Conservation (phyloP, 2,888 invertebrate species). For the Nezara viridula region DNA sequence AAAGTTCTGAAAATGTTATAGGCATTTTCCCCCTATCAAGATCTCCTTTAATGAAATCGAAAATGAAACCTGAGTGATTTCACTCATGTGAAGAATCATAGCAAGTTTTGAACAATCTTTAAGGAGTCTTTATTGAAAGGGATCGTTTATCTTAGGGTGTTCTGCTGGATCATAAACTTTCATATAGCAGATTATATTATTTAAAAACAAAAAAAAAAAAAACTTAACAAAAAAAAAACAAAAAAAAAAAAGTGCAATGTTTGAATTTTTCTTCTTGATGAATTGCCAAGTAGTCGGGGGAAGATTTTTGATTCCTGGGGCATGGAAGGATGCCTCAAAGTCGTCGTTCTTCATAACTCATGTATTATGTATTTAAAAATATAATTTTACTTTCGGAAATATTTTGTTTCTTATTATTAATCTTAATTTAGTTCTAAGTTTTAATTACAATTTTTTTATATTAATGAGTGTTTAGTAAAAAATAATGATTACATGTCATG, state of each 20-base stretch:
- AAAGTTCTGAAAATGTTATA: slow-evolving; percentile 57
- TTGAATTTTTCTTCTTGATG: slow-evolving; percentile 51
- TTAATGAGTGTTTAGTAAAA: background rate
- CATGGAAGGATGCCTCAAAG: slow-evolving; percentile 47
- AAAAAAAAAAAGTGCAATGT: slow-evolving; percentile 17
- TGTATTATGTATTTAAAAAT: slow-evolving; percentile 56
- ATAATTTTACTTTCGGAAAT: slow-evolving; percentile 57
- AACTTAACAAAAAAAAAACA: background rate
- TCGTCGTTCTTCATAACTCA: slow-evolving; percentile 46
- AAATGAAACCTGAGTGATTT: slow-evolving; percentile 47
- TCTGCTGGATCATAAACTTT: slow-evolving; percentile 46
- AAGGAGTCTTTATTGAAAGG: slow-evolving; percentile 34
- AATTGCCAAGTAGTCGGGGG: slow-evolving; percentile 41
- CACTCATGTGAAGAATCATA: slow-evolving; percentile 13
- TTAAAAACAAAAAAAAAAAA: slow-evolving; percentile 3
- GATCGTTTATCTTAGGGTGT: slow-evolving; percentile 20
- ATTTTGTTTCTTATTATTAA: slow-evolving; percentile 51
- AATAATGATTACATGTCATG: background rate
- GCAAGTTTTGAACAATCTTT: slow-evolving; percentile 19
- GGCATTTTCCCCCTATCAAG: slow-evolving; percentile 56
- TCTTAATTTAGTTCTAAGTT: slow-evolving; percentile 55
- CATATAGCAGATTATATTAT: slow-evolving; percentile 3
- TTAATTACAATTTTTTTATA: slow-evolving; percentile 5
- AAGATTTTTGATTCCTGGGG: slow-evolving; percentile 52
- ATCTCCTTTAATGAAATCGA: slow-evolving; percentile 53